Evolutionary conservation across 1,140 invertebrate species (phyloP).

Genomic region (Drosophila mayri): DNA sequence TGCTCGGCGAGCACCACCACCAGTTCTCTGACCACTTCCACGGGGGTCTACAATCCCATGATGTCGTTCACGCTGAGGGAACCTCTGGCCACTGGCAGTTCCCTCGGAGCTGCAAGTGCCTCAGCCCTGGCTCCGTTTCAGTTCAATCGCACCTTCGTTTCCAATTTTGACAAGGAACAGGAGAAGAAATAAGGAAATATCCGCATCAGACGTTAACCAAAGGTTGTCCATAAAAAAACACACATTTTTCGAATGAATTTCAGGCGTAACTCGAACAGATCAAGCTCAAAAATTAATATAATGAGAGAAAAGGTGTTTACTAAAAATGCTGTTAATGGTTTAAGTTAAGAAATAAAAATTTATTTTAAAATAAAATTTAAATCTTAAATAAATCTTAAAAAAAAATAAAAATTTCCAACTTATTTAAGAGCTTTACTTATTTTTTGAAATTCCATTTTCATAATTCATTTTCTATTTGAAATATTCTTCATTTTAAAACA

Average conservation of each 20-base stretch:
- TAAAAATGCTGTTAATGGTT: conserved; percentile 8
- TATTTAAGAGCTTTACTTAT: not conserved
- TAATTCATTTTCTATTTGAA: too few relatives aligned
- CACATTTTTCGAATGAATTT: conserved; percentile 2
- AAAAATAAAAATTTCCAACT: too few relatives aligned
- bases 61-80: conserved; percentile 73
- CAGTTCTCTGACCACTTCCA: conserved; percentile 52
- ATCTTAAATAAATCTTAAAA: too few relatives aligned
- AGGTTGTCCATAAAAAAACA: conserved; percentile 39
- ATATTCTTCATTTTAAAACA: not conserved
- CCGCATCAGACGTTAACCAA: conserved; percentile 16
- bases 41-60: conserved; percentile 76
- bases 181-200: conserved; percentile 54
- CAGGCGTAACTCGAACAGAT: conserved; percentile 17
- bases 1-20: conserved; percentile 24
- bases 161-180: conserved; percentile 39
- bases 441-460: not conserved
- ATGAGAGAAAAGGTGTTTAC: conserved; percentile 18
- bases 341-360: not conserved
- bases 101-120: conserved; percentile 19
- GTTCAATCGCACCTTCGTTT: conserved; percentile 49
- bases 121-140: conserved; percentile 52
- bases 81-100: conserved; percentile 26
- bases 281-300: conserved; percentile 49
- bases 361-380: not conserved